Evolutionary conservation across 2,113 vertebrate species (phyloP).

Genomic region (Apistogramma diplotaenia): DNA sequence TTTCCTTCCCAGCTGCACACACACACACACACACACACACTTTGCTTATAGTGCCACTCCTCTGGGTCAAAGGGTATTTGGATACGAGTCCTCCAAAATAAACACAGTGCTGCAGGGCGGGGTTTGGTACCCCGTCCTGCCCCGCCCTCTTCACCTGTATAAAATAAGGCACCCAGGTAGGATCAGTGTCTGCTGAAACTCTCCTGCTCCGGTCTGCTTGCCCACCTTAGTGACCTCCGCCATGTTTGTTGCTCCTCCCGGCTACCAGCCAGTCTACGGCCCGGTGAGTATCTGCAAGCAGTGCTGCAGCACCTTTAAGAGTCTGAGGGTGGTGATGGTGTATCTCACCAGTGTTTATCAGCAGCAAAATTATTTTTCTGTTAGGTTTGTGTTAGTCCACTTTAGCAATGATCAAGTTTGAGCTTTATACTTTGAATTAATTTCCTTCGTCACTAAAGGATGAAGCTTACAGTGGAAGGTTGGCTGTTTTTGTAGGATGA

Average conservation of each 20-base stretch:
- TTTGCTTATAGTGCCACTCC: constrained; percentile 20
- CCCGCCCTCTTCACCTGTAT: constrained; percentile 37
- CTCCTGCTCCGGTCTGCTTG: neutral
- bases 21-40: neutral
- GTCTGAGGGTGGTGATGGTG: neutral
- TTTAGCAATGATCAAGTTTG: neutral
- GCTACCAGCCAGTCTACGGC: constrained; percentile 81
- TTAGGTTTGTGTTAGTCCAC: neutral
- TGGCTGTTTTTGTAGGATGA: neutral
- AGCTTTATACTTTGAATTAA: neutral
- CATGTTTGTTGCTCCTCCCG: constrained; percentile 78
- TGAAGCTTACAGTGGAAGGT: neutral
- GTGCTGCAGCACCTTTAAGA: neutral
- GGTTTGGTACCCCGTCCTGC: neutral
- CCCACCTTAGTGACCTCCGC: neutral
- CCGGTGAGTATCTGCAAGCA: constrained; percentile 76
- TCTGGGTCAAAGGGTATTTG: constrained; percentile 30
- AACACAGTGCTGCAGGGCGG: constrained; percentile 3
- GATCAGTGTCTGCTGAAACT: neutral
- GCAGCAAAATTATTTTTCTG: no score
- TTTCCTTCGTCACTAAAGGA: neutral
- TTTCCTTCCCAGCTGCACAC: neutral
- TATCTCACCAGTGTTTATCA: no score
- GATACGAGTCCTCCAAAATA: constrained; percentile 3
- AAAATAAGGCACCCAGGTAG: constrained; percentile 16